Evolutionary conservation across 2,797 vertebrate genomes (phyloP), one percentile per base, ranked within the genome.

Genomic region (Danio choprae): DNA sequence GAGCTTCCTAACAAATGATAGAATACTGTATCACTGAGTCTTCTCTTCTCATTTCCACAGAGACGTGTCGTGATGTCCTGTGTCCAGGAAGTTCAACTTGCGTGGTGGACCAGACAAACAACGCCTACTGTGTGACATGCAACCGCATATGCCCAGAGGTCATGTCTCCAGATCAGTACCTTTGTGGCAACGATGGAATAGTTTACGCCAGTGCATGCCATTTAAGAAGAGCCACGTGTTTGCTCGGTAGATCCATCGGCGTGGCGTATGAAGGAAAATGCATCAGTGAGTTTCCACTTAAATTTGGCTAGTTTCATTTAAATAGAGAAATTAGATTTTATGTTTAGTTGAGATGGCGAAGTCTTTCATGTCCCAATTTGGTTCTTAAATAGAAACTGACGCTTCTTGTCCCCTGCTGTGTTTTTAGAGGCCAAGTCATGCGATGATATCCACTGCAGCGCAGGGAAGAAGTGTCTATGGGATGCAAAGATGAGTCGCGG

Each of bases 21-120:
- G 29, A 46, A 71, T 60, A 50, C 38, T 58, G 67, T 15, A 13
- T 20, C 15, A 43, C 46, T 62, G 4, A 40, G 36, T 80, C 6
- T 77, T 71, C 85, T 84, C 83, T 56, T 36, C 0, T 90, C 85
- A 84, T 89, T 89, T 80, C 90, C 86, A 79, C 94, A 99, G 98
- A 98, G 91, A 97, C 97, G 36, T 99, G 98, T 86, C 95, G 96
- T 77, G 97, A 98, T 81, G 97, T 99, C 69, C 85, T 95, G 82
- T 99, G 98, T 86, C 96, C 96, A 0, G 97, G 98, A 82, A 99
- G 94, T 88, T 98, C 96, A 85, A 98, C 96, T 0, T 99, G 98
- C 84, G 98, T 99, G 40, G 97, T 99, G 88, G 98, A 99, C 90
- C 98, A 99, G 93, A 97, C 95, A n/a, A 99, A 98, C 86, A 99